Conservation (phyloP, 2,113 vertebrate species). For the Puma concolor region DNA sequence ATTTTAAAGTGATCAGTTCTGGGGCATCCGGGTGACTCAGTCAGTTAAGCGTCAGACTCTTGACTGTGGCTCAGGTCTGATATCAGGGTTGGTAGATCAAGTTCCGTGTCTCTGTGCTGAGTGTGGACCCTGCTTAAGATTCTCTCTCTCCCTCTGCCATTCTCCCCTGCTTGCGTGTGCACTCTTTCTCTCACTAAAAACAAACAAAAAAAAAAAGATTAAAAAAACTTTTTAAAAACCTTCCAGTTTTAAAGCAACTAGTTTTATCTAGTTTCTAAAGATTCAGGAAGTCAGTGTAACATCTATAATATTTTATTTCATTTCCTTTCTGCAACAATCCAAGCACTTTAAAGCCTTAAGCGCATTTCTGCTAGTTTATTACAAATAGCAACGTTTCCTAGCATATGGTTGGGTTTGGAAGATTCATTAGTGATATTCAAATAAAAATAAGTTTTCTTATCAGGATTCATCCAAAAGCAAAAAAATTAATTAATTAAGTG, state of each 20-base stretch:
- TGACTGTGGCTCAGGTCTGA: too few relatives aligned
- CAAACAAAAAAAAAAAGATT: too few relatives aligned
- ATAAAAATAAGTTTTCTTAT: constrained; percentile 57
- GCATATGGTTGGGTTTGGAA: constrained; percentile 28
- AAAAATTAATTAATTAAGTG: neutral
- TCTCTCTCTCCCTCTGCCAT: too few relatives aligned
- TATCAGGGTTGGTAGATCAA: too few relatives aligned
- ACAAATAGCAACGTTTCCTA: constrained; percentile 21
- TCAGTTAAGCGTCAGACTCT: too few relatives aligned
- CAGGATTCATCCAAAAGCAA: constrained; percentile 46
- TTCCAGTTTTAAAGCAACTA: too few relatives aligned
- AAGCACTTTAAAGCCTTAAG: neutral
- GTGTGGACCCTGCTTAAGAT: too few relatives aligned
- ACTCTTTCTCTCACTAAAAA: too few relatives aligned
- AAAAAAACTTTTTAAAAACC: too few relatives aligned
- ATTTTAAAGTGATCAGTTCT: constrained; percentile 27
- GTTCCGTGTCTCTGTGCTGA: too few relatives aligned
- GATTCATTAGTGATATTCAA: constrained; percentile 19
- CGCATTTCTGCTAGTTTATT: constrained; percentile 24
- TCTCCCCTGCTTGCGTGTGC: too few relatives aligned
- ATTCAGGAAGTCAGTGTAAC: constrained; percentile 23
- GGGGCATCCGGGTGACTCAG: too few relatives aligned
- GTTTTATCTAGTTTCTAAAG: constrained; percentile 15
- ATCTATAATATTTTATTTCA: constrained; percentile 45
- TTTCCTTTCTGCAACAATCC: constrained; percentile 53